Conservation (phyloP, 2,113 vertebrate genomes). For the Thunnus maccoyii region DNA sequence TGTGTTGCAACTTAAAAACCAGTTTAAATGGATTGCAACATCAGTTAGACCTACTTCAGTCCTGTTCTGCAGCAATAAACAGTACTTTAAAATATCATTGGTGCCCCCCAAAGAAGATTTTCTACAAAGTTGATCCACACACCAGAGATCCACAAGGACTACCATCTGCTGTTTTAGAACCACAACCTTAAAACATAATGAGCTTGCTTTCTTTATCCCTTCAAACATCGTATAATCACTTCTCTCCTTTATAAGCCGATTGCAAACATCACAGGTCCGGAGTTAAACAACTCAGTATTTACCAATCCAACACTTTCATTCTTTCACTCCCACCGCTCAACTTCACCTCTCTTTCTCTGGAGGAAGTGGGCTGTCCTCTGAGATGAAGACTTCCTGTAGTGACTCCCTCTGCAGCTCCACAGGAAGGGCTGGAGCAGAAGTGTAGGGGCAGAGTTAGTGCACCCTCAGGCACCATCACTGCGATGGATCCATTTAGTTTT, state of each 20-base stretch:
- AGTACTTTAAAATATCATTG: no score
- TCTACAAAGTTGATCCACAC: no score
- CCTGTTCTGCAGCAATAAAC: no score
- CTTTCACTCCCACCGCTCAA: conserved; percentile 14
- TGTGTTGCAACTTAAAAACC: no score
- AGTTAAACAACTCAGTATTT: neutral
- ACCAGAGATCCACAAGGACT: no score
- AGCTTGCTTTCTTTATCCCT: no score
- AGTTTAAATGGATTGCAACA: no score
- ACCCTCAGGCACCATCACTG: conserved; percentile 67
- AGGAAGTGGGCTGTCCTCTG: conserved; percentile 67
- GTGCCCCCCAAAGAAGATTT: no score
- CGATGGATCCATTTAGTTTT: conserved; percentile 44
- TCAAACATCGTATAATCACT: neutral
- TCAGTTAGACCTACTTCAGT: no score
- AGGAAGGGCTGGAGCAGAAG: conserved; percentile 67
- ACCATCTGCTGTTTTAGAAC: neutral
- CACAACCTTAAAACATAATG: neutral
- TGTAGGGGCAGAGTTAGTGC: conserved; percentile 62
- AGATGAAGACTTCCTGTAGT: conserved; percentile 69
- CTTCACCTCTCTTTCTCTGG: conserved; percentile 43
- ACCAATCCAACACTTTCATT: neutral
- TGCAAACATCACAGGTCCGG: conserved; percentile 19
- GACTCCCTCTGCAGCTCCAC: conserved; percentile 69
- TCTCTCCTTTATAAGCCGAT: neutral